Percentiles rank a stretch among this genome's conserved stretches.
These are phyloP conservation scores for Camponotus floridanus DNA, from an alignment of 1,140 invertebrate species.

Conservation along the genomic window DNA sequence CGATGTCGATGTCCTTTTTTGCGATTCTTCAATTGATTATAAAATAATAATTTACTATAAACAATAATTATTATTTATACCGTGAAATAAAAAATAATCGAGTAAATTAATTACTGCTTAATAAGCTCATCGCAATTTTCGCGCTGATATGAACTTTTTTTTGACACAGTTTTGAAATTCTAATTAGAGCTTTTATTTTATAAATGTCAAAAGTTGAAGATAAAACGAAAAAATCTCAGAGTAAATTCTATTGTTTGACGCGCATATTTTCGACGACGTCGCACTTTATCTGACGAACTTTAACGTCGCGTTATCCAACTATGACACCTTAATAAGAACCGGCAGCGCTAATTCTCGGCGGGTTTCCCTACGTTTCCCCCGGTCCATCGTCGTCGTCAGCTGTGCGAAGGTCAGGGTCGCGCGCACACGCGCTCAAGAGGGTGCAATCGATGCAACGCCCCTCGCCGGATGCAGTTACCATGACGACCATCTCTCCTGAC, in stretches of 20 bases:
- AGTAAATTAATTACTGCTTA: background rate
- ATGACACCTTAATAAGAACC: constrained; percentile 72
- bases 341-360: constrained; percentile 67
- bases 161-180: no score
- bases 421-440: constrained; percentile 61
- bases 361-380: constrained; percentile 49
- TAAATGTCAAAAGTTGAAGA: background rate
- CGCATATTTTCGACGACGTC: constrained; percentile 4
- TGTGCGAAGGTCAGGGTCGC: constrained; percentile 76
- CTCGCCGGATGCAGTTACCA: constrained; percentile 78
- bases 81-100: background rate
- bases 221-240: background rate
- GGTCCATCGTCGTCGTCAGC: constrained; percentile 70
- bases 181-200: no score
- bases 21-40: background rate
- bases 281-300: constrained; percentile 1
- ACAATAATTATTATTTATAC: constrained; percentile 19
- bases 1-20: background rate
- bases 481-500: constrained; percentile 80
- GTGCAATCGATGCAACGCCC: constrained; percentile 79
- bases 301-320: background rate
- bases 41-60: constrained; percentile 1
- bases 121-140: background rate
- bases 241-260: background rate
- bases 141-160: no score